Evolutionary conservation across 2,113 vertebrate genomes (phyloP), one percentile per base, ranked within the genome.

Genomic region (Crocuta crocuta): DNA sequence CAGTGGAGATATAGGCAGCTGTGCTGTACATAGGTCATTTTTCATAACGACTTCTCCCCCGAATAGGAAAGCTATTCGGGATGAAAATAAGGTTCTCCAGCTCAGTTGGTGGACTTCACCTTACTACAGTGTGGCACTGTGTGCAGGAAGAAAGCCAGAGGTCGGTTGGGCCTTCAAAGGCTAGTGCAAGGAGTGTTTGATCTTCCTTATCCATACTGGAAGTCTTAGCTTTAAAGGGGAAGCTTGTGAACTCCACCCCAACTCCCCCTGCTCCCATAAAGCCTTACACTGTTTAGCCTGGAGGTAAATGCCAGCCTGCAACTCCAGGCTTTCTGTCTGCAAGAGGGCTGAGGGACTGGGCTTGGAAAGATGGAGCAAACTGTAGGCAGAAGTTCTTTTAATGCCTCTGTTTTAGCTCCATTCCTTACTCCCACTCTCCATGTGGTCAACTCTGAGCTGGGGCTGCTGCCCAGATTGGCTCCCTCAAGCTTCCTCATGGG

Each of bases 291-390:
- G 45, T 86, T 89, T 82, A 43, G 80, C 89, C 94, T 66, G 74
- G 55, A 84, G 79, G 86, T 86, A 88, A 95, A 90, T 2, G 21
- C n/a, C 11, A n/a, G 58, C 61, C 66, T 90, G 79, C 63, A 58
- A 66, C 88, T 96, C 95, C 95, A 94, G 95, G 96, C 97, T 97
- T 95, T 92, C 92, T 81, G 89, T 87, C 90, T 88, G 33, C 48
- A 31, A 68, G 23, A 70, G 23, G 68, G 50, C 28, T 61, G 33
- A 78, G 33, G 89, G 35, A 71, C 48, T 5, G 0, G 58, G 17
- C n/a, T 0, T 58, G 79, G 28, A 33, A 89, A 76, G 61, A 76
- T 48, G 28, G 50, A 82, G 58, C 3, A 21, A 28, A 58, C 70
- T 48, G 58, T 9, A 68, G 80, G 78, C 0, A 2, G 65, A 84